phyloP scores from a whole-genome alignment of 1,140 invertebrate species.

The Kradibia gibbosae region DNA sequence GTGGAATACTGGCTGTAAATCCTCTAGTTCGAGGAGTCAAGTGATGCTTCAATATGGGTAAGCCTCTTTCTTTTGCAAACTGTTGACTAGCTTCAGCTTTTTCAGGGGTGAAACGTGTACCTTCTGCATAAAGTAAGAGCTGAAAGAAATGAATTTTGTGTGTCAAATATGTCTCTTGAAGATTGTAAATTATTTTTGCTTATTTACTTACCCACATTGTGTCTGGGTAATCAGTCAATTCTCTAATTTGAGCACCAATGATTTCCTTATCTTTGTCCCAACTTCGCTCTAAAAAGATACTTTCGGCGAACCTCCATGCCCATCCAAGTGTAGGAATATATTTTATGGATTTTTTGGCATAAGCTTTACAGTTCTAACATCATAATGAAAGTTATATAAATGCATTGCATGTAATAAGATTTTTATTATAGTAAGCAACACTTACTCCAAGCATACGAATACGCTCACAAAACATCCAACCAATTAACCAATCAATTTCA shows the following conservation, averaged over 20 bases:
- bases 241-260: slow-evolving; percentile 84
- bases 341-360: slow-evolving; percentile 92
- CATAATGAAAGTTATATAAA: slow-evolving; percentile 5
- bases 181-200: slow-evolving; percentile 2
- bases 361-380: slow-evolving; percentile 92
- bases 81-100: slow-evolving; percentile 92
- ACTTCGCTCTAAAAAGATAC: slow-evolving; percentile 92
- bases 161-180: background rate
- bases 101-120: slow-evolving; percentile 90
- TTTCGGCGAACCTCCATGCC: slow-evolving; percentile 95
- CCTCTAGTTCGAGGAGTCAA: slow-evolving; percentile 94
- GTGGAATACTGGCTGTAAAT: slow-evolving; percentile 84
- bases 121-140: slow-evolving; percentile 94
- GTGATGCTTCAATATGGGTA: slow-evolving; percentile 90
- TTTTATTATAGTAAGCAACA: slow-evolving; percentile 62
- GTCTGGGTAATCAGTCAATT: slow-evolving; percentile 89
- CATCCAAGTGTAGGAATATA: slow-evolving; percentile 96
- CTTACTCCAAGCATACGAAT: slow-evolving; percentile 82
- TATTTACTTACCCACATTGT: slow-evolving; percentile 83
- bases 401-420: background rate
- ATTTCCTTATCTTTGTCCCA: slow-evolving; percentile 91
- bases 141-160: slow-evolving; percentile 67
- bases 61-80: slow-evolving; percentile 89
- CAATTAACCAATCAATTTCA: slow-evolving; percentile 95
- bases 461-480: slow-evolving; percentile 89